A percentile compares a stretch with the other conserved stretches of the same genome.
phyloP scores from a whole-genome alignment of 2,113 vertebrate species.

The Proteles cristata region DNA sequence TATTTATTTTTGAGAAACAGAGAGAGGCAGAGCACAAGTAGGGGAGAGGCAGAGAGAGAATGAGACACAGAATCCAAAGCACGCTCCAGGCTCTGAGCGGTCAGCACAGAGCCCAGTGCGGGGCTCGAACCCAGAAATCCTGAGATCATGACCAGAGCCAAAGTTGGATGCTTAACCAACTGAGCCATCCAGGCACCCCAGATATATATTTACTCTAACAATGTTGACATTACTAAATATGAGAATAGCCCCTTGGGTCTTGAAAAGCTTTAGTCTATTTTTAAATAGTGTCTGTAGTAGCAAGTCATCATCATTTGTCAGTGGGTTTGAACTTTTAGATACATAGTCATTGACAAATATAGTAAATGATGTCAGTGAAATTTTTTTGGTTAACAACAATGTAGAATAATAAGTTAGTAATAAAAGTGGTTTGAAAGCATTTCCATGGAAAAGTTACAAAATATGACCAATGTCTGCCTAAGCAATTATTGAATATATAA shows the following conservation, averaged over 20 bases:
- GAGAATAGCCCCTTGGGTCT: not conserved
- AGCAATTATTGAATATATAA: not conserved
- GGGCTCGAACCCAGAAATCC: too few species aligned
- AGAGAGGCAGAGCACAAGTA: too few species aligned
- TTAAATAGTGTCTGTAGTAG: not conserved
- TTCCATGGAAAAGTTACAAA: constrained; percentile 21
- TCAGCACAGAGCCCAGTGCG: too few species aligned
- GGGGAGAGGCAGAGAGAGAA: too few species aligned
- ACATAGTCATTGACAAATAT: not conserved
- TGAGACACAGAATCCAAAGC: too few species aligned
- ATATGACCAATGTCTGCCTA: not conserved
- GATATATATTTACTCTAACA: not conserved
- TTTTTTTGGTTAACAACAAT: not conserved
- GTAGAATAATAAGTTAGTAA: not conserved
- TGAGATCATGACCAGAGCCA: too few species aligned
- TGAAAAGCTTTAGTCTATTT: not conserved
- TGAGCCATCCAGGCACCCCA: too few species aligned
- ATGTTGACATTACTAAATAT: not conserved
- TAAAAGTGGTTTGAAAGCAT: not conserved
- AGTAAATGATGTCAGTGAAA: not conserved
- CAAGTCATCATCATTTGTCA: not conserved
- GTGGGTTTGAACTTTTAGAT: not conserved
- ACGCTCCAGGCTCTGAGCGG: too few species aligned
- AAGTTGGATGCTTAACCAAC: too few species aligned
- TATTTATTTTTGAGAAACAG: too few species aligned